Percentiles rank a stretch among this genome's conserved stretches.
Evolutionary conservation across 2,113 vertebrate species (phyloP).

Genomic region (Puma concolor): DNA sequence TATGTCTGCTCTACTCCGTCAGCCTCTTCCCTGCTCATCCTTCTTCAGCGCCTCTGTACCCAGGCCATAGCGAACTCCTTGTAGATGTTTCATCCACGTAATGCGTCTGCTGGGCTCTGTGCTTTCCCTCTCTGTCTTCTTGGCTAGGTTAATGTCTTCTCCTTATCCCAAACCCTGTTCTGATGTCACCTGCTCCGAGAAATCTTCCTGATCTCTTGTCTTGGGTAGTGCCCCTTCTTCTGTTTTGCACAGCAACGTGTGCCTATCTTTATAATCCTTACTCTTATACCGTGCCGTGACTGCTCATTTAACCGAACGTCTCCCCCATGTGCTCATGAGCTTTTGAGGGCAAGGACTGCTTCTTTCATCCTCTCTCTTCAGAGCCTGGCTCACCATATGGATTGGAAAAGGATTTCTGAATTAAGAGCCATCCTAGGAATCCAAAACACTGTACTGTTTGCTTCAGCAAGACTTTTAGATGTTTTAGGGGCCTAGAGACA

Average conservation of each 20-base stretch:
- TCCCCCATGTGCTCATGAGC: not conserved
- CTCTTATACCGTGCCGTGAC: not conserved
- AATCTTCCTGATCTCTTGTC: not conserved
- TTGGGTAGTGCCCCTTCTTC: not conserved
- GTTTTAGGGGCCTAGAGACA: not conserved
- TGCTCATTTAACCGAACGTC: not conserved
- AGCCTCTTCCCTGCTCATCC: no score
- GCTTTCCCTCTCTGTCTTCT: not conserved
- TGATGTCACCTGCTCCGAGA: not conserved
- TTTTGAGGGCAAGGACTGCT: not conserved
- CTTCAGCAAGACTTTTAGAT: not conserved
- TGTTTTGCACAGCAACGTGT: not conserved
- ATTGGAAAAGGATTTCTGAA: not conserved
- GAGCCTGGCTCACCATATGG: not conserved
- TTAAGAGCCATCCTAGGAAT: not conserved
- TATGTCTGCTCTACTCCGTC: not conserved
- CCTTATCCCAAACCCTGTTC: not conserved
- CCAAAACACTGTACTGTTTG: not conserved
- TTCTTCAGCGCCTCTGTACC: not conserved
- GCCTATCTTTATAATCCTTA: not conserved
- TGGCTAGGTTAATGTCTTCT: not conserved
- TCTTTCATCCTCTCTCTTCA: not conserved
- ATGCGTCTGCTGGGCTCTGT: not conserved
- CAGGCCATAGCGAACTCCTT: not conserved
- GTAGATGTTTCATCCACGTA: not conserved